Evolutionary conservation across 1,140 invertebrate species (phyloP).

Genomic region (Olivierus martensii): DNA sequence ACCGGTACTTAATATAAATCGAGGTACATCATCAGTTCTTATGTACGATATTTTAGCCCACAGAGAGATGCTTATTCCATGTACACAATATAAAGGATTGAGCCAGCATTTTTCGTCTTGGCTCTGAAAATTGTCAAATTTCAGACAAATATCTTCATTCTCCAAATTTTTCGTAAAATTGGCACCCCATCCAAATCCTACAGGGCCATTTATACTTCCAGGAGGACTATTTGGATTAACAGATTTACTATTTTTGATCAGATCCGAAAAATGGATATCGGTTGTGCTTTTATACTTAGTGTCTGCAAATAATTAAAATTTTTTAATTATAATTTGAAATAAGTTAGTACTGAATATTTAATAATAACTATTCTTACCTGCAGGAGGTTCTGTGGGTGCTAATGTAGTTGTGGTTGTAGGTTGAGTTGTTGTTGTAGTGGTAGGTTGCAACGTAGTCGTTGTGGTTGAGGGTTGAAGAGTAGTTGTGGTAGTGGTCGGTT

Average conservation of each 20-base stretch:
- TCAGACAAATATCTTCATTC: constrained; percentile 4
- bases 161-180: constrained; percentile 8
- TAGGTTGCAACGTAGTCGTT: too few relatives aligned
- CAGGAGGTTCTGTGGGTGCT: too few relatives aligned
- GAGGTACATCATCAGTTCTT: constrained; percentile 3
- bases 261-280: constrained; percentile 6
- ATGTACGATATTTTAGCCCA: constrained; percentile 5
- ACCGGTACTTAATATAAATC: constrained; percentile 14
- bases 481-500: too few relatives aligned
- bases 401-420: too few relatives aligned
- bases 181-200: constrained; percentile 9
- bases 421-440: too few relatives aligned
- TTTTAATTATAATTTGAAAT: too few relatives aligned
- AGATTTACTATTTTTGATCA: neutral
- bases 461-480: too few relatives aligned
- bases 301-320: neutral
- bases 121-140: constrained; percentile 3
- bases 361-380: too few relatives aligned
- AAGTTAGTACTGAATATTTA: too few relatives aligned
- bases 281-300: constrained; percentile 5
- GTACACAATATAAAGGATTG: constrained; percentile 8
- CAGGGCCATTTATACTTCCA: neutral
- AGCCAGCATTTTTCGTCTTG: constrained; percentile 9
- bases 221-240: too few relatives aligned
- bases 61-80: constrained; percentile 6